Evolutionary conservation across 2,888 invertebrate species (phyloP).

Genomic region (Mesochorus sp.): DNA sequence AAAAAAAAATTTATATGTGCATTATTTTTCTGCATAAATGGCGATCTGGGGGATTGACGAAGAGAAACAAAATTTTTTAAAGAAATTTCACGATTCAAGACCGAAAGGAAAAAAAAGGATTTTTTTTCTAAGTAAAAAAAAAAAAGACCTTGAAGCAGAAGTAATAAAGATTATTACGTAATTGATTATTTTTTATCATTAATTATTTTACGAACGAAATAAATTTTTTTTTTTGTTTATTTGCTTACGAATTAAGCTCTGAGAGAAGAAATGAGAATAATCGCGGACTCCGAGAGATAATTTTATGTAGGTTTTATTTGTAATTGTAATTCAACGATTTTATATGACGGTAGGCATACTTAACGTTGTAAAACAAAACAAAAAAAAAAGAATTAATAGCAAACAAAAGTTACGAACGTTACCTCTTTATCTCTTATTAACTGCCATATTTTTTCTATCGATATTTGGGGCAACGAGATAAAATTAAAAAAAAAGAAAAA

Average conservation of each 20-base stretch:
- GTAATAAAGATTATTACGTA: constrained; percentile 21
- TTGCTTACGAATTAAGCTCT: no score
- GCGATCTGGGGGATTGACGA: constrained; percentile 46
- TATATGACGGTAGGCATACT: constrained; percentile 66
- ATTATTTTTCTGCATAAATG: no score
- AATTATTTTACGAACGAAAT: no score
- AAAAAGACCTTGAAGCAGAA: not conserved
- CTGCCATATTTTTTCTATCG: constrained; percentile 67
- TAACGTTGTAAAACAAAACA: constrained; percentile 54
- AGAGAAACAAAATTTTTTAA: constrained; percentile 33
- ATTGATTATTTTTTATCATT: no score
- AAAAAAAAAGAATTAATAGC: constrained; percentile 12
- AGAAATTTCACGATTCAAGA: not conserved
- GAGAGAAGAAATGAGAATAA: constrained; percentile 1
- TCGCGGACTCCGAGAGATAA: constrained; percentile 48
- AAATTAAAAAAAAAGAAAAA: not conserved
- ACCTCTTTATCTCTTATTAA: constrained; percentile 75
- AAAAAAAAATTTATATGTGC: no score
- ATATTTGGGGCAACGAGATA: constrained; percentile 57
- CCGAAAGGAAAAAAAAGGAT: not conserved
- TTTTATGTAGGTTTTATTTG: constrained; percentile 68
- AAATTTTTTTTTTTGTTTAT: not conserved
- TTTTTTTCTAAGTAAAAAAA: not conserved
- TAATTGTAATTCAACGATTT: constrained; percentile 68
- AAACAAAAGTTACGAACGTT: constrained; percentile 67